phyloP scores from a whole-genome alignment of 2,113 vertebrate genomes.

The Melospiza georgiana region DNA sequence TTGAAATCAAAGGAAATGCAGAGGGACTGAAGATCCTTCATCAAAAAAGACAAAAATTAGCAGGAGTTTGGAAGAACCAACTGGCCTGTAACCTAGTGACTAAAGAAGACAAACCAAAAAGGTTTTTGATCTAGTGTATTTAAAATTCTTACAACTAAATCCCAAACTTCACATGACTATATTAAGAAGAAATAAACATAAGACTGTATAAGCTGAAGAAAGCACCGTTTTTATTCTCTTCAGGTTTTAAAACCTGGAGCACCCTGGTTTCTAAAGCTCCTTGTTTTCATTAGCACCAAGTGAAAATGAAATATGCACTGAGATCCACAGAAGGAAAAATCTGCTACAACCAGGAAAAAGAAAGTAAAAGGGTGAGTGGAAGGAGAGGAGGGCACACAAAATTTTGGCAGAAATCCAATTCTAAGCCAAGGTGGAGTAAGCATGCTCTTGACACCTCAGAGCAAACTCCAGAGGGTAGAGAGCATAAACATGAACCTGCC shows the following conservation, averaged over 20 bases:
- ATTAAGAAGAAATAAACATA: background rate
- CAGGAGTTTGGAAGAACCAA: background rate
- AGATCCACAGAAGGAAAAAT: background rate
- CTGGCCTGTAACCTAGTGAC: background rate
- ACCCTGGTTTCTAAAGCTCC: background rate
- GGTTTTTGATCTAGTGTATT: background rate
- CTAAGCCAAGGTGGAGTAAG: background rate
- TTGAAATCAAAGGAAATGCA: background rate
- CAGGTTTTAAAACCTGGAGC: background rate
- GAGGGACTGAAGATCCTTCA: background rate
- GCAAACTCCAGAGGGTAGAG: background rate
- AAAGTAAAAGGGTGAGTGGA: background rate
- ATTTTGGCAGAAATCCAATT: background rate
- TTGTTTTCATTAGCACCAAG: background rate
- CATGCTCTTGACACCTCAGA: background rate
- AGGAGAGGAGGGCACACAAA: background rate
- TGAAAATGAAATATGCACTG: background rate
- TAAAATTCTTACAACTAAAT: background rate
- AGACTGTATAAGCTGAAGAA: background rate
- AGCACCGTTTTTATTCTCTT: background rate
- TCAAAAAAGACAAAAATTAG: background rate
- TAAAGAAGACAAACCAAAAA: background rate
- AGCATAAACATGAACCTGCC: slow-evolving; percentile 19
- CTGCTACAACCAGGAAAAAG: background rate
- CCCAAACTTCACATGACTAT: background rate